Evolutionary conservation across 2,113 vertebrate species (phyloP), one percentile per base, ranked within the genome.

Genomic region (Leptobrachium ailaonicum): DNA sequence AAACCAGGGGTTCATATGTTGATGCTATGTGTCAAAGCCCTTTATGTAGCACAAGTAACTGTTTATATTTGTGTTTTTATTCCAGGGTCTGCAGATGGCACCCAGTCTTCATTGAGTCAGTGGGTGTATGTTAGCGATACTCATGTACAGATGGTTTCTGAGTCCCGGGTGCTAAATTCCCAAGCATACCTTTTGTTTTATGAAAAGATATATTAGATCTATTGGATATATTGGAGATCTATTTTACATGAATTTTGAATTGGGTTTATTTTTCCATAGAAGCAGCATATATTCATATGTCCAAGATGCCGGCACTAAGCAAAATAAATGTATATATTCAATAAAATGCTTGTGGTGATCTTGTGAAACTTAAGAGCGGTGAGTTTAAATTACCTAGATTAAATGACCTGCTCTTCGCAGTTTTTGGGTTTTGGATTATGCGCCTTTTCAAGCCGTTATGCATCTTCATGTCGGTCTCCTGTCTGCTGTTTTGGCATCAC

Each of bases 111-210:
- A 14, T 90, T 90, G 84, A 90, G 94, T 85, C 96, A 99, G 83
- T 99, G 98, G 98, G 95, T 98, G 2, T 96, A 97, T 7, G 89
- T 99, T 78, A 99, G 97, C 62, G 98, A 99, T 85, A 93, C 96
- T 79, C 94, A 91, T 0, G 95, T 98, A 85, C 97, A 99, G 86
- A 89, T 91, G 72, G 97, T 99, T 87, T 93, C 96, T 12, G 97
- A 98, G 86, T 95, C 97, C 77, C 91, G 96, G 92, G 97, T 96
- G 60, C 92, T 98, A 71, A 94, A 92, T 90, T 96, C 98, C 91
- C 98, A 99, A 92, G 98, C 98, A 0, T 99, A 99, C 87, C 93
- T 99, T 88, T 95, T 99, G 85, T 99, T 98, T 88, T 99, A 98
- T 83, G 98, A 99, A 92, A 95, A 95, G 89, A 85, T 96, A 75